Base-by-base conservation (phyloP, 2,113 vertebrate genomes). In the Lasiurus cinereus region DNA sequence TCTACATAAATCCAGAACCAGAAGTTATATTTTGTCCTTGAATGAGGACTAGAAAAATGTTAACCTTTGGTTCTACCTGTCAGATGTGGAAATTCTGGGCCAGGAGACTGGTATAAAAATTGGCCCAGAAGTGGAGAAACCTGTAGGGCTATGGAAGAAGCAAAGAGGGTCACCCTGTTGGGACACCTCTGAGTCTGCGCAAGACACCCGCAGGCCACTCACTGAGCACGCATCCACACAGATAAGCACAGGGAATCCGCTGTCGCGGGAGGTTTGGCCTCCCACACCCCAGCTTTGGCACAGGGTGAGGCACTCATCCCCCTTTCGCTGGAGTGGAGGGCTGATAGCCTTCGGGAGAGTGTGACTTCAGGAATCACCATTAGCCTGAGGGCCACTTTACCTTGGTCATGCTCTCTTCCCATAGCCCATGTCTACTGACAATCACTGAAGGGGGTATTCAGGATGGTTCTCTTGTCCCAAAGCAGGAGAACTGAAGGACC, bases 331-430 rank as follows among this genome's bases (percentile, higher is more conserved):
- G 19, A 10, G 1, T 8, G 5, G 1, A 21, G 21, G 14, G 19
- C 16, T 50, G 59, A 24, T 1, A 8, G 33, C 8, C 64, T 19
- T 56, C 11, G 14, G 54, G 29, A 29, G 36, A 22, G 10, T 29
- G 73, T 59, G 33, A 67, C 43, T 70, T 24, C 12, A 31, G 83
- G 43, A 93, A 29, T 33, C 36, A 3, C 36, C n/a, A 39, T 29
- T 73, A 21, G 27, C 21, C 15, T 80, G 43, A 79, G 33, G 24
- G 18, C 19, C 24, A 4, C 54, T 48, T 10, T 1, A 13, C 31
- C 54, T n/a, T 16, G 8, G 4, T 22, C 4, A 0, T 18, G 1
- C 33, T 4, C 4, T 21, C 27, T 54, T n/a, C 29, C 27, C 4
- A 0, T 8, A 18, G 79, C 6, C 78, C 1, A 1, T 67, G 21